Evolutionary conservation across 2,797 vertebrate species (phyloP), one percentile per base, ranked within the genome.

Genomic region (Pipistrellus pipistrellus): DNA sequence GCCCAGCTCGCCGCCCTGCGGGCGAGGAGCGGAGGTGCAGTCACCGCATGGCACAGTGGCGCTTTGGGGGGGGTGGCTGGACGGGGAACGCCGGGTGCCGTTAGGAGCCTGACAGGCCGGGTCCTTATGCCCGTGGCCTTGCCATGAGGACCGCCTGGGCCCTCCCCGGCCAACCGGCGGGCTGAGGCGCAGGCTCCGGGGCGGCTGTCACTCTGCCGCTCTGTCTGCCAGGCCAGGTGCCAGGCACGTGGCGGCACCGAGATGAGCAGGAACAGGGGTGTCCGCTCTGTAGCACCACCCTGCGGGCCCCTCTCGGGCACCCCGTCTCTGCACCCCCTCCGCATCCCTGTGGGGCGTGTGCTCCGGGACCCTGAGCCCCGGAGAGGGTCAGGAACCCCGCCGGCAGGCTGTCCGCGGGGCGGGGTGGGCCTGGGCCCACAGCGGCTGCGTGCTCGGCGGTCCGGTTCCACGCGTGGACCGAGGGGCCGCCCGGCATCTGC

Each of bases 341-440:
- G 0, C 0, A 0, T 41, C 59, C 69, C 27, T 75, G 20, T 71
- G n/a, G 46, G 20, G 4, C 46, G 4, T 8, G 12, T n/a, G 13
- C 35, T 53, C 89, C 53, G 41, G 75, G 84, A 88, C 78, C 85
- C 35, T 0, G 4, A 85, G 59, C 53, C 62, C n/a, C 73, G 41
- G 69, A n/a, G 32, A 35, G 12, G n/a, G 32, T 35, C 2, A 35
- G 55, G 64, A 14, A 59, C 41, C 69, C 21, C 18, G 55, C 23
- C 41, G 35, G 41, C 55, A 3, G 30, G 30, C 12, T 8, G 20
- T 35, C 41, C 25, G 71, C 46, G 48, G 23, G 46, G 72, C 10
- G 44, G 32, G 2, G 1, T n/a, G 62, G 75, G n/a, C 11, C 14
- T 2, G 14, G 88, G 85, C 55, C 27, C 62, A 10, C 57, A 57